These are phyloP conservation scores for Lycocerus yunnanus DNA, from an alignment of 2,888 invertebrate species.

Conservation along the genomic window DNA sequence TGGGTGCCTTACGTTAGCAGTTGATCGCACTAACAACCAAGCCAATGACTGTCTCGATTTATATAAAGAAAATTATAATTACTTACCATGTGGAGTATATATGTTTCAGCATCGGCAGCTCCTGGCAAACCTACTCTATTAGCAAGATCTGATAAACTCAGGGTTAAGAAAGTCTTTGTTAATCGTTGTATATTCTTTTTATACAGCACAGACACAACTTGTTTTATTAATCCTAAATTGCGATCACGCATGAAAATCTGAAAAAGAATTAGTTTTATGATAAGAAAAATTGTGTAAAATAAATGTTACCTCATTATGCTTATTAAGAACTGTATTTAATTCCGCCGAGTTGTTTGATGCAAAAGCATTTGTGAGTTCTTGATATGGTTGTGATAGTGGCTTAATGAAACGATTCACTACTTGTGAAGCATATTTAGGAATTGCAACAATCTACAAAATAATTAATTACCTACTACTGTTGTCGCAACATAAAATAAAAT, in stretches of 20 bases:
- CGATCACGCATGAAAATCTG: conserved; percentile 74
- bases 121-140: conserved; percentile 84
- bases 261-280: not conserved
- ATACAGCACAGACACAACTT: conserved; percentile 86
- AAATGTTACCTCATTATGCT: conserved; percentile 70
- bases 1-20: no score
- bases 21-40: no score
- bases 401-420: conserved; percentile 85
- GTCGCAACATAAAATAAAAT: not conserved
- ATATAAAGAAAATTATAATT: no score
- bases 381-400: conserved; percentile 84
- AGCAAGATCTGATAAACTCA: conserved; percentile 87
- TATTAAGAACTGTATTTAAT: conserved; percentile 69
- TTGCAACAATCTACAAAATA: conserved; percentile 58
- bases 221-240: conserved; percentile 79
- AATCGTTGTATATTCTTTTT: conserved; percentile 96
- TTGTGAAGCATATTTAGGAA: conserved; percentile 92
- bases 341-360: conserved; percentile 73
- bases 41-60: no score
- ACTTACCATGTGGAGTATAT: conserved; percentile 91
- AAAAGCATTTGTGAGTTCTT: conserved; percentile 86
- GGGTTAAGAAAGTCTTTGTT: conserved; percentile 91
- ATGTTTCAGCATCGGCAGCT: conserved; percentile 88
- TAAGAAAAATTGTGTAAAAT: conserved; percentile 2
- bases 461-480: not conserved